phyloP scores from a whole-genome alignment of 2,888 invertebrate genomes.

The Heteromurus nitidus region DNA sequence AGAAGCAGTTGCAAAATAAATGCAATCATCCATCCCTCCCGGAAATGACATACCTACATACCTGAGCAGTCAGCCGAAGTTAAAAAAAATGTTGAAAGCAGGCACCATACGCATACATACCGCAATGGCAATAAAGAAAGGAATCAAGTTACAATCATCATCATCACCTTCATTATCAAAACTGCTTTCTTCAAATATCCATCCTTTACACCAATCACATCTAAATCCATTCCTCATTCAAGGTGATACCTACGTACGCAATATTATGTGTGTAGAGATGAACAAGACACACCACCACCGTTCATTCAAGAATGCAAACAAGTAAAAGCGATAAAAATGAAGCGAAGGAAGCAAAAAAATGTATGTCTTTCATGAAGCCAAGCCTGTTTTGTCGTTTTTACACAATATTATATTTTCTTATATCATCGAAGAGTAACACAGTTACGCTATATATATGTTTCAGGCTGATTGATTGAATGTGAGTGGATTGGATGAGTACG shows the following conservation, averaged over 20 bases:
- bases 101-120: conserved; percentile 29
- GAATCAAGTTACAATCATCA: conserved; percentile 59
- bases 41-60: conserved; percentile 58
- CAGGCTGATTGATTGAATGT: too few species aligned
- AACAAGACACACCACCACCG: too few species aligned
- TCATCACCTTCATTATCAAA: conserved; percentile 42
- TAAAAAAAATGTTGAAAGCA: conserved; percentile 7
- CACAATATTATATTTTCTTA: conserved; percentile 18
- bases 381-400: conserved; percentile 47
- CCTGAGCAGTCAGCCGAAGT: conserved; percentile 22
- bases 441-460: too few species aligned
- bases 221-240: conserved; percentile 9
- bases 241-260: too few species aligned
- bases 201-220: conserved; percentile 4
- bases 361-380: conserved; percentile 34
- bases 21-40: conserved; percentile 48
- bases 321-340: not conserved
- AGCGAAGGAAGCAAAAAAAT: conserved; percentile 16
- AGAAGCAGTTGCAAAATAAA: too few species aligned
- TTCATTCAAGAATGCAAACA: too few species aligned
- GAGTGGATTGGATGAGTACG: too few species aligned
- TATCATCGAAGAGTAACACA: too few species aligned
- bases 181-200: conserved; percentile 23
- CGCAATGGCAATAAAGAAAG: conserved; percentile 18
- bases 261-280: too few species aligned